Evolutionary conservation across 2,113 vertebrate species (phyloP), one percentile per base, ranked within the genome.

Genomic region (Lipophrys pholis): DNA sequence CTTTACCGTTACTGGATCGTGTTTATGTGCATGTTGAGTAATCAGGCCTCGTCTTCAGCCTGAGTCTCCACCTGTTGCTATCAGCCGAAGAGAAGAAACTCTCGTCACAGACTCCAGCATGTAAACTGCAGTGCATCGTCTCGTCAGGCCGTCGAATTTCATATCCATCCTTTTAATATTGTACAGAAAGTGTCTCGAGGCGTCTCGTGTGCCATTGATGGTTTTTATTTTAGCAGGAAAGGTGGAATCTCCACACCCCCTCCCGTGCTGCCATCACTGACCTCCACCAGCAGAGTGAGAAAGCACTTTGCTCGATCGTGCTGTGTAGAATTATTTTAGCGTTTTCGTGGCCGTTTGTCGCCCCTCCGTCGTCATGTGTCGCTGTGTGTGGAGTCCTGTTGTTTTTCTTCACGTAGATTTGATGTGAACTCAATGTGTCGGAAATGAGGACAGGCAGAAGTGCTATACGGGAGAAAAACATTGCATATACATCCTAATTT

Each of bases 141-240:
- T 74, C 57, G 15, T 54, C 8, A 48, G 78, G 73, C 67, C 69
- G 86, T 72, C 64, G 1, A 1, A 38, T 76, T 78, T 70, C 50
- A 60, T 38, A 59, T 66, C 46, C 17, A 3, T 48, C n/a, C 8
- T 67, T 87, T 80, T 73, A 42, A 76, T 69, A 8, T 58, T 81
- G 73, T 85, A 69, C 69, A 76, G 48, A 43, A 43, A 48, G 46
- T 21, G 61, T 83, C 17, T 61, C 5, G 39, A 78, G 16, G 56
- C 72, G 5, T 60, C 40, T 17, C 11, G 42, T 12, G 58, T 79
- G 83, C 58, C 66, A 55, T 46, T 43, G 2, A 35, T 12, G 17
- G 21, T 15, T 68, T 76, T 80, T 56, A 48, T 8, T 41, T 48
- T 40, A n/a, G 21, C 21, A 9, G 51, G 51, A 41, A 4, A 6